Conservation (phyloP, 2,888 invertebrate species). For the Troides oblongomaculatus region DNA sequence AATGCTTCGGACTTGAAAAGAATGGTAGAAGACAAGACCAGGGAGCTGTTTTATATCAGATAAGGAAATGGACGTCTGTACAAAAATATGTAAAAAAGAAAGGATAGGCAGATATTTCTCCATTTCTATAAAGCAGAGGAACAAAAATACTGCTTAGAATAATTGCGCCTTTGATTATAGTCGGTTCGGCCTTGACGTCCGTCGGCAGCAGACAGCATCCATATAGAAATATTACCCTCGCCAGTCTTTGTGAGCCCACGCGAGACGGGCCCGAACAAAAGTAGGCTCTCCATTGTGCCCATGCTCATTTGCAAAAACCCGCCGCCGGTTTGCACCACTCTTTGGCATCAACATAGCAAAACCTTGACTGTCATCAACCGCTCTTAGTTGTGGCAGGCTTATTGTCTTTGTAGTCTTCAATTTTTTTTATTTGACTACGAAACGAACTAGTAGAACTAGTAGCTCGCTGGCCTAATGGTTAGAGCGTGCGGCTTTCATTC, state of each 20-base stretch:
- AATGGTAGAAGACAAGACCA: too few species aligned
- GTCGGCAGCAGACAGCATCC: slow-evolving; percentile 9
- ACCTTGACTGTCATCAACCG: slow-evolving; percentile 21
- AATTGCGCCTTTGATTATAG: slow-evolving; percentile 16
- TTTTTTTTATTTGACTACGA: too few species aligned
- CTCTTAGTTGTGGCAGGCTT: slow-evolving; percentile 1
- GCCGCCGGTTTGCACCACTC: slow-evolving; percentile 8
- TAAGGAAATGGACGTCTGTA: too few species aligned
- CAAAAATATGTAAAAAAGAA: too few species aligned
- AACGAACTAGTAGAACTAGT: too few species aligned
- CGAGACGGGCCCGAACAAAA: slow-evolving; percentile 20
- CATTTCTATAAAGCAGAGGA: not conserved
- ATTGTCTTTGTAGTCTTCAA: slow-evolving; percentile 2
- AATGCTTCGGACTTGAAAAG: too few species aligned
- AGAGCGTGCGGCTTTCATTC: too few species aligned
- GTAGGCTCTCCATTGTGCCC: slow-evolving; percentile 19
- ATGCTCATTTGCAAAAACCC: slow-evolving; percentile 26
- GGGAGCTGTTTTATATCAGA: too few species aligned
- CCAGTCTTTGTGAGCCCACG: slow-evolving; percentile 8
- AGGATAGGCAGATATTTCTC: not conserved
- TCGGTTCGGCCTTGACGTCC: slow-evolving; percentile 11
- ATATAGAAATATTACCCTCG: slow-evolving; percentile 10
- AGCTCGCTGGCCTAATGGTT: too few species aligned
- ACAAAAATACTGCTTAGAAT: slow-evolving; percentile 6
- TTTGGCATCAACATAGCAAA: slow-evolving; percentile 11